Percentiles rank a stretch among this genome's conserved stretches.
Evolutionary conservation across 2,797 vertebrate genomes (phyloP).

Genomic region (Coendou prehensilis): DNA sequence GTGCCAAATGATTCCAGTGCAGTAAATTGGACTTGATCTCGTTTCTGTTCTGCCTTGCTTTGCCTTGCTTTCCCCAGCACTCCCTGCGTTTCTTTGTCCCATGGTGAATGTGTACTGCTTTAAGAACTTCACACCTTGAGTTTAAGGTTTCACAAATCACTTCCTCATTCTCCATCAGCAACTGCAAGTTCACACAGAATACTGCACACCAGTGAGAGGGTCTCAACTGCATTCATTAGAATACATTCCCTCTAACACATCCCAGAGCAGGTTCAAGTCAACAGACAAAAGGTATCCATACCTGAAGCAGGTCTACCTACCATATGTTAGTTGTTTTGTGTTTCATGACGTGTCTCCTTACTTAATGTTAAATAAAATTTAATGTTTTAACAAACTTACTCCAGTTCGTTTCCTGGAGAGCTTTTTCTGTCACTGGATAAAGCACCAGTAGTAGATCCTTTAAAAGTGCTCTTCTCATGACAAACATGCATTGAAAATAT

Average conservation of each 20-base stretch:
- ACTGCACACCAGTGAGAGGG: not conserved
- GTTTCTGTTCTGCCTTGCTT: conserved; percentile 79
- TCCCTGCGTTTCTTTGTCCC: conserved; percentile 85
- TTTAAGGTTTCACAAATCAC: conserved; percentile 81
- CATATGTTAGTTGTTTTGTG: not conserved
- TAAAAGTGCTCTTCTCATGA: not conserved
- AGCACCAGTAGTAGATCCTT: not conserved
- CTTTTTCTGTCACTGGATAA: conserved; percentile 18
- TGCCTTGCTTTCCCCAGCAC: conserved; percentile 31
- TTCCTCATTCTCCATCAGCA: conserved; percentile 81
- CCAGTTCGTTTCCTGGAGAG: not conserved
- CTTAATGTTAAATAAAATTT: not conserved
- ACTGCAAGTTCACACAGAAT: not conserved
- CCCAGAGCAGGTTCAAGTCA: not conserved
- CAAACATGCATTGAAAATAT: not conserved
- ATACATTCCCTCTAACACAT: conserved; percentile 18
- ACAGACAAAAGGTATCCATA: not conserved
- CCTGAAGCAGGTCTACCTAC: not conserved
- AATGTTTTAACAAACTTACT: not conserved
- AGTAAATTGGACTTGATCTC: conserved; percentile 67
- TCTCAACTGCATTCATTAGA: not conserved
- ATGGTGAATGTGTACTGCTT: conserved; percentile 71
- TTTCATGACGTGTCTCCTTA: not conserved
- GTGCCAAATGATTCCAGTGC: conserved; percentile 62
- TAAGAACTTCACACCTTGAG: conserved; percentile 81